phyloP scores from a whole-genome alignment of 2,888 invertebrate genomes.

The Heliconius cydno region DNA sequence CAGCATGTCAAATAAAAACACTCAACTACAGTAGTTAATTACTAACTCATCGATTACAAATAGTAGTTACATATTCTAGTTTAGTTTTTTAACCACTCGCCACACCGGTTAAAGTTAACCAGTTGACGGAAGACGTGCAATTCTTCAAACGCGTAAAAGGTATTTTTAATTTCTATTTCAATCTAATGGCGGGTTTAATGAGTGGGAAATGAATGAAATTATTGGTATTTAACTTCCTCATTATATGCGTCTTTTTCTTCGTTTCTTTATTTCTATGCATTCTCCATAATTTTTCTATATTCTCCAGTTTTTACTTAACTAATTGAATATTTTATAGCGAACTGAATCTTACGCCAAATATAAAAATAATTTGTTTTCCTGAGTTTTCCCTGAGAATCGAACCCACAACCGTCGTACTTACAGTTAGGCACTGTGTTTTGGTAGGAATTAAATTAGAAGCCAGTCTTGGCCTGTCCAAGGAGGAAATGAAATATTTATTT shows the following conservation, averaged over 20 bases:
- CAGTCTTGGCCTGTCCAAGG: no score
- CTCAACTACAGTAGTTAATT: conserved; percentile 4
- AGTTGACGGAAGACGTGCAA: conserved; percentile 28
- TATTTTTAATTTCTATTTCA: conserved; percentile 19
- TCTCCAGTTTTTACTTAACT: not conserved
- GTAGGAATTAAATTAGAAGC: no score
- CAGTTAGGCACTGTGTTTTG: no score
- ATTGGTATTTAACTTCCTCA: not conserved
- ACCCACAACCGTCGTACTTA: no score
- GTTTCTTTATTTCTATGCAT: not conserved
- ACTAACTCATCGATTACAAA: not conserved
- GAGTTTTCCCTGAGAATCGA: no score
- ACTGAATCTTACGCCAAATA: not conserved
- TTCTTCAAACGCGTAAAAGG: conserved; percentile 13
- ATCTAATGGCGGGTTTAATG: conserved; percentile 10
- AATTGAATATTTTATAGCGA: not conserved
- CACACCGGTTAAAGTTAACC: conserved; percentile 26
- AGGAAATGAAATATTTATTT: no score
- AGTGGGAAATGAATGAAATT: not conserved
- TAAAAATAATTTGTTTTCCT: no score
- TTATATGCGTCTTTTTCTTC: not conserved
- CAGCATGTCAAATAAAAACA: not conserved
- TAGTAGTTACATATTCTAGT: conserved; percentile 8
- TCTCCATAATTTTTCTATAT: not conserved
- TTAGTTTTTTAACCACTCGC: conserved; percentile 24